phyloP scores from a whole-genome alignment of 2,797 vertebrate species.

The Uromys caudimaculatus region DNA sequence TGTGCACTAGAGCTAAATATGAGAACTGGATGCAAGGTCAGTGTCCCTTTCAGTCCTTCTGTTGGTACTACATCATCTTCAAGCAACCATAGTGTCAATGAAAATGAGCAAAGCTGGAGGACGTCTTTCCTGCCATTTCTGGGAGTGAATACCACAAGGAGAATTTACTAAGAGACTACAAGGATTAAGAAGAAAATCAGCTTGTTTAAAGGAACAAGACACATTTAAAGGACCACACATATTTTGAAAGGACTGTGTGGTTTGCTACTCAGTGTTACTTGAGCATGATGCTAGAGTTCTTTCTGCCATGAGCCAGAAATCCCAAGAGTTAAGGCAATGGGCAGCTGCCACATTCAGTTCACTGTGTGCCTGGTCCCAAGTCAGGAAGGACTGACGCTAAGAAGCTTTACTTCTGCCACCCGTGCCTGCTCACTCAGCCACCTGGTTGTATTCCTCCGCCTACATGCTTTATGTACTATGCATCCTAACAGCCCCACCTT shows the following conservation, averaged over 20 bases:
- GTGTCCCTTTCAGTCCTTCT: constrained; percentile 81
- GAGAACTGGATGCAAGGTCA: constrained; percentile 82
- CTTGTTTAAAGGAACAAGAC: not conserved
- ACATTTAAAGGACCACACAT: constrained; percentile 35
- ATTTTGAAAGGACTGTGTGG: constrained; percentile 39
- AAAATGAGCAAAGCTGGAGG: constrained; percentile 12
- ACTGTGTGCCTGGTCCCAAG: not conserved
- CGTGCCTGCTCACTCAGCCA: not conserved
- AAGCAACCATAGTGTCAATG: constrained; percentile 80
- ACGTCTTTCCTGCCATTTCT: not conserved
- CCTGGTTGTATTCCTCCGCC: not conserved
- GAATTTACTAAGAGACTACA: constrained; percentile 79
- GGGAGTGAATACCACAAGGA: constrained; percentile 20
- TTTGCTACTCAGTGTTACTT: constrained; percentile 27
- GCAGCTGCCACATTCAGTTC: constrained; percentile 15
- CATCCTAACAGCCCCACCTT: not conserved
- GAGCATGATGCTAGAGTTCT: constrained; percentile 35
- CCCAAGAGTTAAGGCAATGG: constrained; percentile 17
- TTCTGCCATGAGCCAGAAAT: constrained; percentile 38
- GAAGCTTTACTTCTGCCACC: not conserved
- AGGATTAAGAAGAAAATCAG: constrained; percentile 52
- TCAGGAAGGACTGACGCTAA: not conserved
- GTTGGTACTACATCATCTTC: constrained; percentile 79
- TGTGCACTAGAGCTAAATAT: constrained; percentile 79
- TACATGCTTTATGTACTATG: not conserved